Evolutionary conservation across 2,797 vertebrate genomes (phyloP).

Genomic region (Neopelma chrysocephalum): DNA sequence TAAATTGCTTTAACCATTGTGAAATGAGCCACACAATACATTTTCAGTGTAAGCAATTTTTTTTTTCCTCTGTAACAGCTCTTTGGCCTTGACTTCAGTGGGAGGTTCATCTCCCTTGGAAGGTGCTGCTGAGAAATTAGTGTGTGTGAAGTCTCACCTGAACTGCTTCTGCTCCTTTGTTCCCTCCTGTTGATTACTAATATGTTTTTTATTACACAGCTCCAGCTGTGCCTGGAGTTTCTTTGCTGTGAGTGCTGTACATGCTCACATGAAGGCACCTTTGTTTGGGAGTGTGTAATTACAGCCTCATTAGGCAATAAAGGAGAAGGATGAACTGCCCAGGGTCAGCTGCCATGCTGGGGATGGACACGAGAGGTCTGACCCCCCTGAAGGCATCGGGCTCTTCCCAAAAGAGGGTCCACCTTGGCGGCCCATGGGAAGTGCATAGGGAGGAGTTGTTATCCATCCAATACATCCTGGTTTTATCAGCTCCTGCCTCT

Average conservation of each 20-base stretch:
- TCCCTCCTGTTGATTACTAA: neutral
- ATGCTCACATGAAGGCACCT: neutral
- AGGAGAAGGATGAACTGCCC: neutral
- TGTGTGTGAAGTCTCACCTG: neutral
- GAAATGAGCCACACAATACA: slow-evolving; percentile 33
- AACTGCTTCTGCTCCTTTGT: neutral
- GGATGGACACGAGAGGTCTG: neutral
- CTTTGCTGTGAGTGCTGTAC: neutral
- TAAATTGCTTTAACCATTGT: slow-evolving; percentile 31
- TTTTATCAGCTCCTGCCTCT: neutral
- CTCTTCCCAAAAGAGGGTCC: neutral
- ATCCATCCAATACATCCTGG: neutral
- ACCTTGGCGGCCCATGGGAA: neutral
- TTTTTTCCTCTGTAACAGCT: neutral
- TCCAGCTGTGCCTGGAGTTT: neutral
- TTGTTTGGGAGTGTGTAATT: neutral
- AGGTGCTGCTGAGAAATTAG: neutral
- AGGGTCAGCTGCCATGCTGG: neutral
- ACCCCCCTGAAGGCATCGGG: accelerated
- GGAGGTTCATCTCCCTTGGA: neutral
- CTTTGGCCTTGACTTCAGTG: neutral
- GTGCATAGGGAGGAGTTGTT: neutral
- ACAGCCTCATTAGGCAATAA: neutral
- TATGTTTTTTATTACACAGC: neutral
- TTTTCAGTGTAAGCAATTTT: neutral